These are phyloP conservation scores for Hydrocynus forskahlii DNA, from an alignment of 2,797 vertebrate species.

Conservation along the genomic window DNA sequence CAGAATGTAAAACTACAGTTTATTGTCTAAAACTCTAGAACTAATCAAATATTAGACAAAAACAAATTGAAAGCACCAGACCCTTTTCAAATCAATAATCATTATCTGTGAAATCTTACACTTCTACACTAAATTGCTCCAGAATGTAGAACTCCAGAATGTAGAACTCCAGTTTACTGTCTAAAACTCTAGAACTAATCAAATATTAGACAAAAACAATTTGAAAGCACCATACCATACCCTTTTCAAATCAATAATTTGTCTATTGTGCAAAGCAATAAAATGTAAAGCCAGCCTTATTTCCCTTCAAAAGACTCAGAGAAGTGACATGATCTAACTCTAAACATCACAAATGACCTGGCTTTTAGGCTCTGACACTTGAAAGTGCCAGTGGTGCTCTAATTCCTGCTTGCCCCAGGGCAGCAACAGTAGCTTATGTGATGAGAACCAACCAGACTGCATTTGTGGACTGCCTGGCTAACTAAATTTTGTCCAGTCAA, in stretches of 20 bases:
- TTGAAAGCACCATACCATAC: too few species aligned
- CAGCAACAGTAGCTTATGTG: conserved; percentile 48
- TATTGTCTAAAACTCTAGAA: not conserved
- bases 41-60: too few species aligned
- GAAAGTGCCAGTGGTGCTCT: conserved; percentile 47
- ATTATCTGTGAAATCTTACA: too few species aligned
- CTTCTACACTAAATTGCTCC: too few species aligned
- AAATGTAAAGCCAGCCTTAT: conserved; percentile 41
- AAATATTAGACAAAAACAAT: too few species aligned
- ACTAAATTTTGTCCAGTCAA: conserved; percentile 36
- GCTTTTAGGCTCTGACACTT: conserved; percentile 45
- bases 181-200: too few species aligned
- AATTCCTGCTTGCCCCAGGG: conserved; percentile 46
- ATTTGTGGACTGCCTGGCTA: conserved; percentile 41
- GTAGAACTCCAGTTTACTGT: too few species aligned
- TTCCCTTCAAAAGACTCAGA: conserved; percentile 47
- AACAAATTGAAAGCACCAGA: too few species aligned
- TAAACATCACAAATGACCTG: conserved; percentile 56
- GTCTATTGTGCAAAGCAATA: conserved; percentile 59
- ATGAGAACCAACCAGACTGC: conserved; percentile 36
- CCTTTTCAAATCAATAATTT: not conserved
- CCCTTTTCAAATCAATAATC: too few species aligned
- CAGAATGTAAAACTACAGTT: not conserved
- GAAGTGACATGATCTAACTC: conserved; percentile 61
- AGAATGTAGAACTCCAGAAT: too few species aligned